Evolutionary conservation across 2,797 vertebrate genomes (phyloP).

Genomic region (Cygnus olor): DNA sequence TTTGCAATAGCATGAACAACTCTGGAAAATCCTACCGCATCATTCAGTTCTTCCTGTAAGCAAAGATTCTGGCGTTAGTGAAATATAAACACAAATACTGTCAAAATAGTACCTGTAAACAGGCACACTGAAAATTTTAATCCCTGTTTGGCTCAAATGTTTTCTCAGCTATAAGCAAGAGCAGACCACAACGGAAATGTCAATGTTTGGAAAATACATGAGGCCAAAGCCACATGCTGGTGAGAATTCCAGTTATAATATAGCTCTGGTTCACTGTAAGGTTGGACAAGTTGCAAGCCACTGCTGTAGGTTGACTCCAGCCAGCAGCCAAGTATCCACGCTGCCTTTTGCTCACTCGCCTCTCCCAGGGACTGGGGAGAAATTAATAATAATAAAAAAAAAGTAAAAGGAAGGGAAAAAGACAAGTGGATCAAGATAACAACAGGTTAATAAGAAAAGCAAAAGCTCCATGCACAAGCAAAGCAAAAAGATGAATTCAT

Average conservation of each 20-base stretch:
- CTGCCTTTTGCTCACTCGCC: neutral
- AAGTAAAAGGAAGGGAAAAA: neutral
- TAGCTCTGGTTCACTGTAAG: neutral
- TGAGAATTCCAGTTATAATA: neutral
- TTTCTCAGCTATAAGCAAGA: neutral
- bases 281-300: neutral
- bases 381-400: no score
- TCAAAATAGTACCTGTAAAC: neutral
- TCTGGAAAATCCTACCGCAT: slow-evolving; percentile 97
- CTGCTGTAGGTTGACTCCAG: neutral
- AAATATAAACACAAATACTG: neutral
- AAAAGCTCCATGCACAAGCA: neutral
- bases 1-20: slow-evolving; percentile 94
- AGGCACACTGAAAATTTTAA: neutral
- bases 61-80: neutral
- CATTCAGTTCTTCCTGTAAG: slow-evolving; percentile 91
- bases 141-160: neutral
- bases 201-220: neutral
- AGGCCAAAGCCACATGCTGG: neutral
- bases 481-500: neutral
- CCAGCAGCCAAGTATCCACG: neutral
- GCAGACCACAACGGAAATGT: neutral
- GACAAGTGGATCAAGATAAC: neutral
- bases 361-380: rapidly evolving
- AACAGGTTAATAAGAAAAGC: neutral